Base-by-base conservation (phyloP, 2,888 invertebrate genomes). In the Eustalomyia histrio region DNA sequence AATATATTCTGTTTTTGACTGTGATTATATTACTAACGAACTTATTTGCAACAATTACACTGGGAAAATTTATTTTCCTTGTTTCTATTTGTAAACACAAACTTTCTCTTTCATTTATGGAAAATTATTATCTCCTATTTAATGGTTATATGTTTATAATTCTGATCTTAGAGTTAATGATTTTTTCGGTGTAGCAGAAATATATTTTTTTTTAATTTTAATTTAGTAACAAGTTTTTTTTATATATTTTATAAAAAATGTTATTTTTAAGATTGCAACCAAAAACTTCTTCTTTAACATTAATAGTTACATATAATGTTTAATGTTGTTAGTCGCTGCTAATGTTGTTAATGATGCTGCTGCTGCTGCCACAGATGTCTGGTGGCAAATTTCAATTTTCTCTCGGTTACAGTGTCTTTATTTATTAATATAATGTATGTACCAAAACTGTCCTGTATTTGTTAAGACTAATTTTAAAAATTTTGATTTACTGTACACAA, bases 11-110 rank as follows among this genome's bases (percentile, higher is more conserved):
- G 39, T 39, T 68, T 55, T 55, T 16, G 52, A 43, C 67, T 68
- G 63, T 60, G 76, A 76, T 73, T 80, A 68, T 64, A 72, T 73
- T 76, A 73, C 76, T 29, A 73, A 68, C 58, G 29, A 47, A n/a
- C 43, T n/a, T 47, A 47, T 47, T n/a, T n/a, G 43, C 43, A 64
- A 53, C 52, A 58, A 63, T 58, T 16, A 29, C 29, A 21, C 21
- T 3, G 21, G 4, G 21, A 21, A 21, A 21, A 21, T 21, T n/a
- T n/a, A n/a, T n/a, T n/a, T n/a, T n/a, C n/a, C n/a, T n/a, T n/a
- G n/a, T n/a, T n/a, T n/a, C n/a, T n/a, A n/a, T n/a, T n/a, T n/a
- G n/a, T n/a, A n/a, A n/a, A n/a, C n/a, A n/a, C n/a, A n/a, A n/a
- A n/a, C n/a, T n/a, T n/a, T n/a, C n/a, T n/a, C n/a, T n/a, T n/a